Evolutionary conservation across 2,113 vertebrate genomes (phyloP).

Genomic region (Serilophus lunatus): DNA sequence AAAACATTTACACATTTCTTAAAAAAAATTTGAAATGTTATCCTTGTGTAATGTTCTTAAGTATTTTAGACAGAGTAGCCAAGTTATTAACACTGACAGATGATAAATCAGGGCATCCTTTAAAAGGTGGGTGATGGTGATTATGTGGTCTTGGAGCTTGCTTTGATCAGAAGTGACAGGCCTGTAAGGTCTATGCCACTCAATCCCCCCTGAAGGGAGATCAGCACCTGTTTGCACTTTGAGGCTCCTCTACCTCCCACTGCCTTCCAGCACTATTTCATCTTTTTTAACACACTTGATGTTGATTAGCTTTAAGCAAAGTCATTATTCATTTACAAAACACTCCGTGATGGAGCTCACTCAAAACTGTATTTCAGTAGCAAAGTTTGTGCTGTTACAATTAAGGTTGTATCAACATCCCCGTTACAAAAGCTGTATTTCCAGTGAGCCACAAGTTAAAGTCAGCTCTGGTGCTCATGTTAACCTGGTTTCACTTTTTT

Average conservation of each 20-base stretch:
- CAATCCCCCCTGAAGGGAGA: slow-evolving; percentile 67
- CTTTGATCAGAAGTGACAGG: slow-evolving; percentile 87
- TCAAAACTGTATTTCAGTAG: not conserved
- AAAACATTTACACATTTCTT: slow-evolving; percentile 32
- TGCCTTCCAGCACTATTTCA: slow-evolving; percentile 59
- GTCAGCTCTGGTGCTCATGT: not conserved
- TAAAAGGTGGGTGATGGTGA: slow-evolving; percentile 67
- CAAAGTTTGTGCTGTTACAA: not conserved
- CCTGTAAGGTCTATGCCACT: slow-evolving; percentile 69
- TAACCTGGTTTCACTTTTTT: not conserved
- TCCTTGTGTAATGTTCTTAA: slow-evolving; percentile 42
- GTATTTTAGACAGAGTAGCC: slow-evolving; percentile 49
- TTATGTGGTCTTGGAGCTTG: slow-evolving; percentile 71
- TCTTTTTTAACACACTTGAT: slow-evolving; percentile 43
- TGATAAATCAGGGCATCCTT: slow-evolving; percentile 62
- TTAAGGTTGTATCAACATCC: not conserved
- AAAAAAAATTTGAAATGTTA: slow-evolving; percentile 6
- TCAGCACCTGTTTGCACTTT: slow-evolving; percentile 87
- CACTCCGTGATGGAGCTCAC: not conserved
- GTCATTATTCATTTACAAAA: slow-evolving; percentile 28
- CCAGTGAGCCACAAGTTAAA: not conserved
- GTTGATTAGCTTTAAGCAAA: slow-evolving; percentile 51
- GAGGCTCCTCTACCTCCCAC: slow-evolving; percentile 75
- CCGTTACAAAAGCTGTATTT: not conserved
- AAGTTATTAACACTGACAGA: slow-evolving; percentile 64